Conservation (phyloP, 2,888 invertebrate genomes). For the Melieria picta region DNA sequence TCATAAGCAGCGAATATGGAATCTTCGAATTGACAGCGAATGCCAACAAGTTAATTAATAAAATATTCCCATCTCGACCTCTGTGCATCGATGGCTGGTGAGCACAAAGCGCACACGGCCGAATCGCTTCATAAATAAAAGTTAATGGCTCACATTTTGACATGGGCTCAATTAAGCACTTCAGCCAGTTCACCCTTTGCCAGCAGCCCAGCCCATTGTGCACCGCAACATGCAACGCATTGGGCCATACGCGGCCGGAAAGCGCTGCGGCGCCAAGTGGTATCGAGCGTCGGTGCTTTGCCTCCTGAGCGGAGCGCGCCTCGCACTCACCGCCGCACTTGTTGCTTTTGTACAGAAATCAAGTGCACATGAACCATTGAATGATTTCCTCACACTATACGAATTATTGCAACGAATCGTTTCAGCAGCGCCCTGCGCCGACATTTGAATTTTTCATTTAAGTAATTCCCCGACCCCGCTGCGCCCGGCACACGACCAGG, state of each 20-base stretch:
- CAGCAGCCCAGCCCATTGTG: slow-evolving; percentile 1
- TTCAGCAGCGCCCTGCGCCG: no score
- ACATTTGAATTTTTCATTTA: no score
- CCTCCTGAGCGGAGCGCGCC: background rate
- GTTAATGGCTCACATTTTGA: slow-evolving; percentile 24
- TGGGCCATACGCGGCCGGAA: slow-evolving; percentile 8
- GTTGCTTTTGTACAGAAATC: slow-evolving; percentile 13
- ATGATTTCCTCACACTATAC: slow-evolving; percentile 24
- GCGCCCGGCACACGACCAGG: no score
- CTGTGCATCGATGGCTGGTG: background rate
- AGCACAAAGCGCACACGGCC: background rate
- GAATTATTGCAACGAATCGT: background rate
- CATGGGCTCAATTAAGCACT: slow-evolving; percentile 29
- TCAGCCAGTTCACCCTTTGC: background rate
- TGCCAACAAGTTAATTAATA: background rate
- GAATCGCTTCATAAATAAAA: slow-evolving; percentile 27
- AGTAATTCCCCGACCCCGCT: background rate
- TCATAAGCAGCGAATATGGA: background rate
- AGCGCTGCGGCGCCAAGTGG: background rate
- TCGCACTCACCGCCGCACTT: background rate
- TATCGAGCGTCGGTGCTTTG: no score
- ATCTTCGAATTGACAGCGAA: background rate
- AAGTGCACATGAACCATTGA: slow-evolving; percentile 30
- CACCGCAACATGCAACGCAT: slow-evolving; percentile 28
- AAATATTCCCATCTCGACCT: background rate